Evolutionary conservation across 1,140 invertebrate genomes (phyloP).

Genomic region (Epicauta chinensis): DNA sequence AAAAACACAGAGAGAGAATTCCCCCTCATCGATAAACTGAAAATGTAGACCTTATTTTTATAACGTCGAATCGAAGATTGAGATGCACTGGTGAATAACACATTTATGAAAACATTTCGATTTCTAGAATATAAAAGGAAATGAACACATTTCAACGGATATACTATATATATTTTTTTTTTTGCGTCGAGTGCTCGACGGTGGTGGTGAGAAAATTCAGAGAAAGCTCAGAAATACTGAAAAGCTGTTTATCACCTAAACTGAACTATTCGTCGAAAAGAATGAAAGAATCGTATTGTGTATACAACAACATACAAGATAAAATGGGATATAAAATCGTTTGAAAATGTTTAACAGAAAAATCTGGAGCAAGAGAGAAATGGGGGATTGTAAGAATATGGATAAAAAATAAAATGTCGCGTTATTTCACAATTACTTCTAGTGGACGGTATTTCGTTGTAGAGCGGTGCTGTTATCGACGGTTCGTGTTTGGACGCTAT

Average conservation of each 20-base stretch:
- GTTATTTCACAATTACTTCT: no score
- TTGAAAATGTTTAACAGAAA: not conserved
- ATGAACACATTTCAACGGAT: conserved; percentile 23
- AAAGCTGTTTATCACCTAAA: conserved; percentile 22
- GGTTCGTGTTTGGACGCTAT: conserved; percentile 33
- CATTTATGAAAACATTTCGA: conserved; percentile 23
- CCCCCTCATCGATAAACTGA: conserved; percentile 6
- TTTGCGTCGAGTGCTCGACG: no score
- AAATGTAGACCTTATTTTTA: conserved; percentile 14
- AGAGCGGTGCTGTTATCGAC: conserved; percentile 26
- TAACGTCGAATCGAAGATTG: conserved; percentile 7
- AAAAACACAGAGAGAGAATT: no score
- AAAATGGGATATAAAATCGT: conserved; percentile 2
- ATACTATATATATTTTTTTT: no score
- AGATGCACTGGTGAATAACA: conserved; percentile 18
- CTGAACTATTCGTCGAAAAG: conserved; percentile 6
- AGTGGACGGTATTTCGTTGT: not conserved
- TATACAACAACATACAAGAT: not conserved
- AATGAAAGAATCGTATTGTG: conserved; percentile 1
- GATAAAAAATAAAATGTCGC: not conserved
- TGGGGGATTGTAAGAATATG: no score
- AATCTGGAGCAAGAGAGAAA: no score
- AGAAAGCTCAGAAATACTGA: conserved; percentile 22
- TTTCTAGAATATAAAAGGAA: conserved; percentile 25
- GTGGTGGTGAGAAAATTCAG: conserved; percentile 17